Conservation (phyloP, 2,113 vertebrate species). For the Nibea coibor region DNA sequence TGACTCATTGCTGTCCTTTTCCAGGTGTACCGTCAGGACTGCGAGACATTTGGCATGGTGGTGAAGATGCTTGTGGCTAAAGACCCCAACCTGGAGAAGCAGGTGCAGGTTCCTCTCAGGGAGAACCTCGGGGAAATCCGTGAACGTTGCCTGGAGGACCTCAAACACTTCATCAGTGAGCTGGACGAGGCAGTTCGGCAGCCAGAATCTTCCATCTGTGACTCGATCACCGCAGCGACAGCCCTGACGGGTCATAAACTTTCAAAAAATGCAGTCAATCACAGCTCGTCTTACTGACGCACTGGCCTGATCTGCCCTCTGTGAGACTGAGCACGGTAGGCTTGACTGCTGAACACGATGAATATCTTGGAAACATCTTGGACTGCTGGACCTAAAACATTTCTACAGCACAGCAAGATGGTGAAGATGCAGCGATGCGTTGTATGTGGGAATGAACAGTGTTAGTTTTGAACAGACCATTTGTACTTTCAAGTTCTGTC, state of each 20-base stretch:
- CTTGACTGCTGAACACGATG: background rate
- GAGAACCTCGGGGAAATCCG: constrained; percentile 97
- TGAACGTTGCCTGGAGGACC: constrained; percentile 95
- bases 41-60: constrained; percentile 98
- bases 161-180: constrained; percentile 92
- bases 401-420: constrained; percentile 19
- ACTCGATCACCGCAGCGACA: constrained; percentile 45
- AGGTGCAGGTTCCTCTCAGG: constrained; percentile 93
- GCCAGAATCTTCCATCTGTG: constrained; percentile 69
- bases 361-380: background rate
- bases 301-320: background rate
- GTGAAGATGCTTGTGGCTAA: constrained; percentile 99
- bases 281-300: constrained; percentile 62
- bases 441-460: constrained; percentile 53
- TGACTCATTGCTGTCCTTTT: background rate
- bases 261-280: constrained; percentile 61
- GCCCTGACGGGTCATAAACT: constrained; percentile 59
- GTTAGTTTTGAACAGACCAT: constrained; percentile 59
- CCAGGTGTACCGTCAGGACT: constrained; percentile 96
- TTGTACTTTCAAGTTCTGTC: constrained; percentile 48
- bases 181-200: constrained; percentile 87
- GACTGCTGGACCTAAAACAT: constrained; percentile 32
- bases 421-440: background rate
- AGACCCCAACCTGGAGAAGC: constrained; percentile 94
- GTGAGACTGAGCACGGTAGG: constrained; percentile 13